Conservation (phyloP, 2,888 invertebrate genomes). For the Neoscelio sp. region DNA sequence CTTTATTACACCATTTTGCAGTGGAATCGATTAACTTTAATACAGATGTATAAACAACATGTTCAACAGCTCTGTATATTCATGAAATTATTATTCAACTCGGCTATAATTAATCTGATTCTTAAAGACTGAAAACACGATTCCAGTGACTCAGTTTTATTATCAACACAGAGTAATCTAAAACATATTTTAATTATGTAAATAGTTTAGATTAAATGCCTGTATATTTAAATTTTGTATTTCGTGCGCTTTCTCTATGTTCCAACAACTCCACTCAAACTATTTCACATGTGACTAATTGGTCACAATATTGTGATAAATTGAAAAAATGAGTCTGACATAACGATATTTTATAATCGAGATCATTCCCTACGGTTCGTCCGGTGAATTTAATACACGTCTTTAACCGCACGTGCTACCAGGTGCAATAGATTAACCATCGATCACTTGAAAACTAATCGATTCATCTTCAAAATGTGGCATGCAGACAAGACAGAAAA, state of each 20-base stretch:
- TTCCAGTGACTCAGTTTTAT: not conserved
- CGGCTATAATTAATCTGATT: constrained; percentile 8
- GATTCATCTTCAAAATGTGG: constrained; percentile 56
- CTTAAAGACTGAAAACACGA: not conserved
- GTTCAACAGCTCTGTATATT: constrained; percentile 29
- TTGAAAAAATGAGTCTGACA: no score
- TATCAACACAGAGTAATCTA: not conserved
- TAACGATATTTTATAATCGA: not conserved
- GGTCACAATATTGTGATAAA: no score
- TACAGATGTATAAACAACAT: constrained; percentile 74
- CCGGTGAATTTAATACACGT: constrained; percentile 11
- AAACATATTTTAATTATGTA: not conserved
- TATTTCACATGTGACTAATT: no score
- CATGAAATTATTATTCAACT: constrained; percentile 16
- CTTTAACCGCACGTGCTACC: constrained; percentile 59
- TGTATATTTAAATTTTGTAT: no score
- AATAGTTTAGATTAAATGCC: no score
- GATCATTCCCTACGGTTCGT: constrained; percentile 9
- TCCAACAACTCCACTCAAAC: no score
- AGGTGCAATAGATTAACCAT: constrained; percentile 63
- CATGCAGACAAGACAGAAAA: constrained; percentile 45
- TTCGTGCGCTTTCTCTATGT: no score
- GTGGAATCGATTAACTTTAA: constrained; percentile 77
- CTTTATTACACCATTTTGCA: constrained; percentile 77
- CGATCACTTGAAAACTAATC: constrained; percentile 55